Evolutionary conservation across 2,797 vertebrate genomes (phyloP), one percentile per base, ranked within the genome.

Genomic region (Chelmon rostratus): DNA sequence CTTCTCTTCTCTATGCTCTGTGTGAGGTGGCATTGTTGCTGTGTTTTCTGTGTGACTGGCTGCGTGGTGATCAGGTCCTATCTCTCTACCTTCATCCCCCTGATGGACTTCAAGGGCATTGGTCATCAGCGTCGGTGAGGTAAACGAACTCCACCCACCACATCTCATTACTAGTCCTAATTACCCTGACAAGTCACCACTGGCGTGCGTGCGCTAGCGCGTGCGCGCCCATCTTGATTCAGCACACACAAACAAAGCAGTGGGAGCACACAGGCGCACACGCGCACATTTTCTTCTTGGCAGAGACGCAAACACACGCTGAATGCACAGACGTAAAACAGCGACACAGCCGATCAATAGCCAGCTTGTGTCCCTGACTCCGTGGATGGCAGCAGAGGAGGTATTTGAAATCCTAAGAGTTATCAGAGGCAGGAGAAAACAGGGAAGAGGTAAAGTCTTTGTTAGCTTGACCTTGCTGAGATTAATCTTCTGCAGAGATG

Each of bases 111-210:
- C 91, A 93, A 94, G 91, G 93, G 78, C 89, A 90, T 69, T 86
- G 88, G 90, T 88, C 87, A 86, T 94, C 90, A 90, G 85, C 83
- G 74, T 78, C 84, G 84, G 85, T 86, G 79, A 90, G 73, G 83
- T 89, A 90, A 91, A 92, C 59, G 35, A 85, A 78, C 85, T 84
- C 83, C 86, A 86, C 88, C 88, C 84, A 71, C 87, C 69, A 91
- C 86, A 91, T 93, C 91, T 93, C 89, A 94, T 94, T 94, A 94
- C 86, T 81, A 88, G 79, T 89, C 86, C 88, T 93, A 93, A 94
- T 94, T 94, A 93, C 87, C 87, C 83, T 89, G 87, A 90, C 86
- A 87, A 91, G 90, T 92, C 89, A 89, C 90, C 73, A 69, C 42
- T 79, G 82, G 82, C 79, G 49, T 52, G 40, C 81, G 40, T 73